phyloP scores from a whole-genome alignment of 2,113 vertebrate genomes.

The Seriola rivoliana region DNA sequence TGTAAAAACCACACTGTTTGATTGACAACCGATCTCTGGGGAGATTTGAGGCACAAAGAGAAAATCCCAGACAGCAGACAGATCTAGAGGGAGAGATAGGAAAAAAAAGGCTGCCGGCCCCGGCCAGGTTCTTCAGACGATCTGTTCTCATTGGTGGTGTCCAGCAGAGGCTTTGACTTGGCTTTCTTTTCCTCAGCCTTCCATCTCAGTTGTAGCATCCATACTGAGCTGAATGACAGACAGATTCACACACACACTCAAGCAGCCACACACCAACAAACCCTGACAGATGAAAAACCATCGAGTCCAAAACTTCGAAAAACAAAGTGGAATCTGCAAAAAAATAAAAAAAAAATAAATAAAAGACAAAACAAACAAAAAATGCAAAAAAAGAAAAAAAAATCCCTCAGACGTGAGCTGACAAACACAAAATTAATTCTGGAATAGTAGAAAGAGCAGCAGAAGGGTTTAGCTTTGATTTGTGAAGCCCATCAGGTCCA shows the following conservation, averaged over 20 bases:
- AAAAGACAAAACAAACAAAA: background rate
- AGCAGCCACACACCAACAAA: slow-evolving; percentile 1
- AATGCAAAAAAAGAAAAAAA: background rate
- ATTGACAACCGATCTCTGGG: background rate
- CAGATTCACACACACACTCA: background rate
- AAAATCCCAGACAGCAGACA: slow-evolving; percentile 33
- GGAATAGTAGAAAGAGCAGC: slow-evolving; percentile 33
- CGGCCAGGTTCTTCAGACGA: slow-evolving; percentile 34
- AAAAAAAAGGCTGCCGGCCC: slow-evolving; percentile 18
- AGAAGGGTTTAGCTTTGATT: slow-evolving; percentile 63
- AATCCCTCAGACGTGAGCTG: slow-evolving; percentile 17
- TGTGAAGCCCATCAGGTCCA: slow-evolving; percentile 57
- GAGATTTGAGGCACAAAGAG: slow-evolving; percentile 31
- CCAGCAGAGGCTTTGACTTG: slow-evolving; percentile 52
- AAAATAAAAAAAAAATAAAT: background rate
- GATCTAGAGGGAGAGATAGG: slow-evolving; percentile 33
- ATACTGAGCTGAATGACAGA: slow-evolving; percentile 36
- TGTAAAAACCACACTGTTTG: background rate
- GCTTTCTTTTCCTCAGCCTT: slow-evolving; percentile 37
- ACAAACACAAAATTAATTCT: slow-evolving; percentile 46
- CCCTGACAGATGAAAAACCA: slow-evolving; percentile 29
- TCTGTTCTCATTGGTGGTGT: slow-evolving; percentile 37
- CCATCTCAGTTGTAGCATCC: slow-evolving; percentile 36
- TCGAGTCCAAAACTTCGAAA: slow-evolving; percentile 10
- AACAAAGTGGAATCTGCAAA: background rate